phyloP scores from a whole-genome alignment of 2,797 vertebrate species.

The Notolepis coatsorum region DNA sequence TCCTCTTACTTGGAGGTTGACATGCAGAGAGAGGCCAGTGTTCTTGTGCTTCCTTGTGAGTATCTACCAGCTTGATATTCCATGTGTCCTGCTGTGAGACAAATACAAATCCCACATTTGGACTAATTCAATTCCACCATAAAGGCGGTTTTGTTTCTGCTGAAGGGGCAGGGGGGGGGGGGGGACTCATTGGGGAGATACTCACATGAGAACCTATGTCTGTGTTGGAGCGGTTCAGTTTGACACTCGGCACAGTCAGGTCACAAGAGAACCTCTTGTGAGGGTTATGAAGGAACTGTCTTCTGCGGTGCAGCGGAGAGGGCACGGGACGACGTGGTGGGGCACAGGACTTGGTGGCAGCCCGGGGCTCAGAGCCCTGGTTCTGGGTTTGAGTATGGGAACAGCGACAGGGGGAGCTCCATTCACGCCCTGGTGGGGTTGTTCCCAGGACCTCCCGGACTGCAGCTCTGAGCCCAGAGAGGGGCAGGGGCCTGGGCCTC shows the following conservation, averaged over 20 bases:
- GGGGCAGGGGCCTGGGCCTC: background rate
- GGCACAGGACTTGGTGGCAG: background rate
- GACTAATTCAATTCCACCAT: background rate
- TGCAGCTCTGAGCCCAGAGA: background rate
- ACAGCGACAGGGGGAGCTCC: background rate
- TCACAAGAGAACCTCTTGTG: constrained; percentile 35
- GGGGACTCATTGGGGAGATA: constrained; percentile 5
- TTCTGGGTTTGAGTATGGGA: background rate
- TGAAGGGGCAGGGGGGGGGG: no score
- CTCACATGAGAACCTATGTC: constrained; percentile 57
- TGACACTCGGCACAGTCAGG: background rate
- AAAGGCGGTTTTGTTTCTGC: constrained; percentile 12
- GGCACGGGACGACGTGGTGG: constrained; percentile 13
- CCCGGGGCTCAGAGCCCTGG: constrained; percentile 14
- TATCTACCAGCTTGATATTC: constrained; percentile 57
- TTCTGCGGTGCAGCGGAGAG: constrained; percentile 68
- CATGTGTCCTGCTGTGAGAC: constrained; percentile 61
- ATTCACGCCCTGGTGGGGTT: background rate
- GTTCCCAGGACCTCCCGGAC: background rate
- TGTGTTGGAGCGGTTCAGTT: constrained; percentile 57
- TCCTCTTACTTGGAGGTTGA: constrained; percentile 64
- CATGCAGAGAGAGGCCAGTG: constrained; percentile 54
- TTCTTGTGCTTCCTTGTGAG: constrained; percentile 72
- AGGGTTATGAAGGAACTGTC: rapidly evolving
- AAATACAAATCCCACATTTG: constrained; percentile 7